Evolutionary conservation across 2,797 vertebrate species (phyloP).

Genomic region (Hapalemur alaotrensis): DNA sequence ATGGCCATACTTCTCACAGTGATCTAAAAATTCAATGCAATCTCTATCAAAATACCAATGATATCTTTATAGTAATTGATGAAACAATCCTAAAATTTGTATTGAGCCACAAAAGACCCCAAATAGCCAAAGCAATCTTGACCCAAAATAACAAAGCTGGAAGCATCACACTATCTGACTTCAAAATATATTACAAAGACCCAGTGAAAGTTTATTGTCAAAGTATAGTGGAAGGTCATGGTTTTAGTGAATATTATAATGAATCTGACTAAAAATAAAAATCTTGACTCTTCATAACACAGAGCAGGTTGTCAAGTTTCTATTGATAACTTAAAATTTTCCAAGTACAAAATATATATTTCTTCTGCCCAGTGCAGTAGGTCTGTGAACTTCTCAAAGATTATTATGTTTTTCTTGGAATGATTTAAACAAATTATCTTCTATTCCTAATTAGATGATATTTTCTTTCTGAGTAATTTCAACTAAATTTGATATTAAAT

Average conservation of each 20-base stretch:
- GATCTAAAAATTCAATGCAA: too few species aligned
- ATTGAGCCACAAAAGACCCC: too few species aligned
- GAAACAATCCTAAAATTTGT: too few species aligned
- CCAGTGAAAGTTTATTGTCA: background rate
- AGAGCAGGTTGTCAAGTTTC: background rate
- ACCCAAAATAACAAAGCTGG: too few species aligned
- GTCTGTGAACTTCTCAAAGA: background rate
- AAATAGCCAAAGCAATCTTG: too few species aligned
- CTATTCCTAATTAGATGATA: background rate
- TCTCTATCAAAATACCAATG: too few species aligned
- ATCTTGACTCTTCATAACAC: background rate
- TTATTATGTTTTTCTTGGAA: background rate
- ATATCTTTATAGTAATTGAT: too few species aligned
- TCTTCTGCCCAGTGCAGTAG: background rate
- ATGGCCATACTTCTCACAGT: too few species aligned
- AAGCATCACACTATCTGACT: too few species aligned
- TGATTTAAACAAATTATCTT: background rate
- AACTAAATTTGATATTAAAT: background rate
- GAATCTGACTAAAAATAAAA: background rate
- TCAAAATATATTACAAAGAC: too few species aligned
- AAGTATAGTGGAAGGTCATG: background rate
- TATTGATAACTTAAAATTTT: background rate
- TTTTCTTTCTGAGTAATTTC: background rate
- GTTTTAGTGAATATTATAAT: background rate
- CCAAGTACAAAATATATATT: background rate